Conservation (phyloP, 2,888 invertebrate genomes). For the Atrina japonica region DNA sequence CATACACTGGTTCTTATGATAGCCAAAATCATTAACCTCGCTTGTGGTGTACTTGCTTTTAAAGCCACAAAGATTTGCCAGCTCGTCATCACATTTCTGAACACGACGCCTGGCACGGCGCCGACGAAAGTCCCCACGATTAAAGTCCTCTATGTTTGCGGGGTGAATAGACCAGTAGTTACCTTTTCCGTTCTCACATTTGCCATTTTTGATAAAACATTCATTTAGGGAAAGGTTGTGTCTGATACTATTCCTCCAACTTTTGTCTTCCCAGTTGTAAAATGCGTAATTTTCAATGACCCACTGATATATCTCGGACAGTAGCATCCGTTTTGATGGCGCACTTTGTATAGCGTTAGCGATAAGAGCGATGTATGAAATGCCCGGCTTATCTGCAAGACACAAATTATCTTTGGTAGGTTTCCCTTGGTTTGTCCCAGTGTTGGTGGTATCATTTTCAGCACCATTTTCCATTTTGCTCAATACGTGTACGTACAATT, state of each 20-base stretch:
- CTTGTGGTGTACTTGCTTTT: too few species aligned
- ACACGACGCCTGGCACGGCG: slow-evolving; percentile 98
- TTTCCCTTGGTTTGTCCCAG: too few species aligned
- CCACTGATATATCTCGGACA: slow-evolving; percentile 98
- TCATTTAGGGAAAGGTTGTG: slow-evolving; percentile 98
- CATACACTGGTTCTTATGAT: too few species aligned
- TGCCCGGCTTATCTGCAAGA: slow-evolving; percentile 42
- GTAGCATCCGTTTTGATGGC: slow-evolving; percentile 94
- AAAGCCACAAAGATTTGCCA: slow-evolving; percentile 47
- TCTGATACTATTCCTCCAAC: slow-evolving; percentile 98
- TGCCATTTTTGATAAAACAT: slow-evolving; percentile 97
- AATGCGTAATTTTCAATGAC: slow-evolving; percentile 98
- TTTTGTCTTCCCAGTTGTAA: slow-evolving; percentile 80
- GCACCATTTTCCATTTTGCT: too few species aligned
- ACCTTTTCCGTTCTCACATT: slow-evolving; percentile 98
- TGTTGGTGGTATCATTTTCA: too few species aligned
- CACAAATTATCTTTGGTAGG: too few species aligned
- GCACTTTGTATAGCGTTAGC: slow-evolving; percentile 98
- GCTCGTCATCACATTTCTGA: slow-evolving; percentile 83
- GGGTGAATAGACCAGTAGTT: slow-evolving; percentile 99
- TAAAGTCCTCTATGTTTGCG: slow-evolving; percentile 97
- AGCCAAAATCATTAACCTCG: too few species aligned
- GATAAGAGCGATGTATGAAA: slow-evolving; percentile 90
- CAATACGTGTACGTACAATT: too few species aligned
- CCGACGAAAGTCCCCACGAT: slow-evolving; percentile 96